phyloP scores from a whole-genome alignment of 2,888 invertebrate genomes.

The Hirtodrosophila trivittata region DNA sequence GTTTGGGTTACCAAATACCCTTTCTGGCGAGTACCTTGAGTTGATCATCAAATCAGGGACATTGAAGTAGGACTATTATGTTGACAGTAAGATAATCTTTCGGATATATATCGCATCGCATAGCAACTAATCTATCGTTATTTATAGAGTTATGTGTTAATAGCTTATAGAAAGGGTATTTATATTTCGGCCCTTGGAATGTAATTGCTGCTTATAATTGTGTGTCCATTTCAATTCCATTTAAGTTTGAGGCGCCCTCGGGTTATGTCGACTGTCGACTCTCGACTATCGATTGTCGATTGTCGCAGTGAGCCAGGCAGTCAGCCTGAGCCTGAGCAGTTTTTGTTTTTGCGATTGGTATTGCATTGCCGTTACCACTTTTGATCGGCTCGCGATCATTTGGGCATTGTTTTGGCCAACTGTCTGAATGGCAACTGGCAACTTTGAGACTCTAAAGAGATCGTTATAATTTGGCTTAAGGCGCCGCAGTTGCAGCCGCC shows the following conservation, averaged over 20 bases:
- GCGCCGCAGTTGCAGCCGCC: constrained; percentile 74
- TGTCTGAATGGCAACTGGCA: constrained; percentile 54
- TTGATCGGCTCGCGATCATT: constrained; percentile 49
- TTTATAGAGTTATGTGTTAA: too few relatives aligned
- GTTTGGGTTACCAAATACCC: background rate
- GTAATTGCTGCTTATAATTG: constrained; percentile 55
- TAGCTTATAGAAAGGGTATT: constrained; percentile 26
- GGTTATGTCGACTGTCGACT: constrained; percentile 40
- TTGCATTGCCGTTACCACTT: constrained; percentile 20
- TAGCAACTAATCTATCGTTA: too few relatives aligned
- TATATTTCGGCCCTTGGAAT: background rate
- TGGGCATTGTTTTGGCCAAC: constrained; percentile 61
- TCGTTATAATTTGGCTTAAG: constrained; percentile 72
- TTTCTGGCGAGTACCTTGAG: too few relatives aligned
- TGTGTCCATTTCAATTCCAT: constrained; percentile 73
- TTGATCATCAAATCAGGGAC: too few relatives aligned
- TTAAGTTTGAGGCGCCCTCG: constrained; percentile 67
- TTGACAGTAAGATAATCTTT: too few relatives aligned
- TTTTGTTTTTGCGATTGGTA: constrained; percentile 8
- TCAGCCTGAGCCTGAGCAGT: constrained; percentile 7
- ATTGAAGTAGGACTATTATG: too few relatives aligned
- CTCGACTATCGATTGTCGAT: constrained; percentile 39
- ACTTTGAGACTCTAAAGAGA: constrained; percentile 56
- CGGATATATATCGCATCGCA: too few relatives aligned
- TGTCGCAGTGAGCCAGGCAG: constrained; percentile 46